Evolutionary conservation across 1,140 invertebrate genomes (phyloP).

Genomic region (Drosophila miranda): DNA sequence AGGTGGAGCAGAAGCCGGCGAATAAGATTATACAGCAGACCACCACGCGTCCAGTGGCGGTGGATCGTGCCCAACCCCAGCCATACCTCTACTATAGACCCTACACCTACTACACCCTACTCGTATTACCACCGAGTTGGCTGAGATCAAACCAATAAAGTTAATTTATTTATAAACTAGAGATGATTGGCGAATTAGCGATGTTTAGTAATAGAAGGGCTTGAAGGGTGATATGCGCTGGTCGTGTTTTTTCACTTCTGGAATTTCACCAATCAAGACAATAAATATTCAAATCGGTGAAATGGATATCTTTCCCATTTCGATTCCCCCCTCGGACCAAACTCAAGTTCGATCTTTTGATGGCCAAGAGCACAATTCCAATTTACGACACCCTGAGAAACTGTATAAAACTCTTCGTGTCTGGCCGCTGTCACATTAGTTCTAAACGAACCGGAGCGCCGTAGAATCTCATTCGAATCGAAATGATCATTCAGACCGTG

Average conservation of each 20-base stretch:
- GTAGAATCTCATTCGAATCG: constrained; percentile 12
- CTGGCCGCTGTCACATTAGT: constrained; percentile 17
- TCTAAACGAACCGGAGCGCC: constrained; percentile 34
- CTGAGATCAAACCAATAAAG: constrained; percentile 13
- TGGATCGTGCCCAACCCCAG: background rate
- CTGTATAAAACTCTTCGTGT: constrained; percentile 31
- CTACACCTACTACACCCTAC: too few species aligned
- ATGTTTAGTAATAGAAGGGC: too few species aligned
- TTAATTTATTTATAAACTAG: background rate
- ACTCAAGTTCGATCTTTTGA: constrained; percentile 16
- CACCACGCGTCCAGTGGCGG: background rate
- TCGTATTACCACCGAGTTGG: constrained; percentile 1
- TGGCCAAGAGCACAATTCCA: background rate
- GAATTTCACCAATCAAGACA: constrained; percentile 12
- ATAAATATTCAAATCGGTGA: constrained; percentile 40
- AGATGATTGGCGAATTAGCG: constrained; percentile 5
- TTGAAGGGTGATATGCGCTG: constrained; percentile 24
- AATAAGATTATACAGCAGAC: constrained; percentile 44
- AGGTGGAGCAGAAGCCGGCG: constrained; percentile 22
- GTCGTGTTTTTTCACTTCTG: constrained; percentile 2
- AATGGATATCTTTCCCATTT: constrained; percentile 6
- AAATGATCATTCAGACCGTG: constrained; percentile 29
- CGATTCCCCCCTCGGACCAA: background rate
- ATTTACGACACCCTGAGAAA: constrained; percentile 24
- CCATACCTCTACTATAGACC: constrained; percentile 18